These are phyloP conservation scores for Pterocles gutturalis DNA, from an alignment of 2,113 vertebrate genomes.

Conservation along the genomic window DNA sequence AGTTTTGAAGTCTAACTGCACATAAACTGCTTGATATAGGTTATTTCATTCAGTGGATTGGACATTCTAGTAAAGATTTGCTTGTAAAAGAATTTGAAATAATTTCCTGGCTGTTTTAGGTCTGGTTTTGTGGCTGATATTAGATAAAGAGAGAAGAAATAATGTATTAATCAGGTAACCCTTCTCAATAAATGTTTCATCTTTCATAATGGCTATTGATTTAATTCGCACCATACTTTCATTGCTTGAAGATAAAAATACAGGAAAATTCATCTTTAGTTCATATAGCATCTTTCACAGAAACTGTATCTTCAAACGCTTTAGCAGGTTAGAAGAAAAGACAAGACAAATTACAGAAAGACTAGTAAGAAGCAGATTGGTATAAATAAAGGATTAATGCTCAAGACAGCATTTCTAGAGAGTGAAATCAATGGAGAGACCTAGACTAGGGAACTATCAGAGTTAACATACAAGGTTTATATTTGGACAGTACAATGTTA, in stretches of 20 bases:
- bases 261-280: neutral
- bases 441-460: neutral
- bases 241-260: neutral
- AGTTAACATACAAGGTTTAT: neutral
- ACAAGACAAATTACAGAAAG: neutral
- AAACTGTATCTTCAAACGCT: neutral
- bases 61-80: neutral
- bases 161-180: neutral
- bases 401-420: neutral
- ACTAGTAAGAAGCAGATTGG: neutral
- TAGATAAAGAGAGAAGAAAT: neutral
- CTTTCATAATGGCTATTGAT: conserved; percentile 11
- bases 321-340: neutral
- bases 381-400: neutral
- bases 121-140: neutral
- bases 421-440: neutral
- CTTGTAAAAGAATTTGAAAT: conserved; percentile 25
- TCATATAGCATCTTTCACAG: neutral
- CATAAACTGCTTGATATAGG: neutral
- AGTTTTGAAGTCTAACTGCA: neutral
- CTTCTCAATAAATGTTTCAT: conserved; percentile 1
- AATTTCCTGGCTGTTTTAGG: neutral
- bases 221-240: neutral
- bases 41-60: neutral
- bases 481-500: neutral